These are phyloP conservation scores for Hippopotamyrus pictus DNA, from an alignment of 2,797 vertebrate species.

Conservation along the genomic window DNA sequence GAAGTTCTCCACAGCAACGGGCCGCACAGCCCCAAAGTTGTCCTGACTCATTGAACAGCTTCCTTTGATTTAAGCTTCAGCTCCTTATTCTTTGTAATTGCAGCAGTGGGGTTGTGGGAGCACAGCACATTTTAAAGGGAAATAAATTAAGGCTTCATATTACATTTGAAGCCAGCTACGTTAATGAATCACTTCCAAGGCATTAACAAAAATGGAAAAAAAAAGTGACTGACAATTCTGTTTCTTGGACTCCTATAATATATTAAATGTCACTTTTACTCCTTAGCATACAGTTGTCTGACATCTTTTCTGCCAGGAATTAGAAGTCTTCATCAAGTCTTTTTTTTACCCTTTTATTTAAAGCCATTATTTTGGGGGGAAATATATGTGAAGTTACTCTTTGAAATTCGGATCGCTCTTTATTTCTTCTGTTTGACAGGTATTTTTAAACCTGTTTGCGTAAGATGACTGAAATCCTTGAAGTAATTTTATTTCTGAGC, in stretches of 20 bases:
- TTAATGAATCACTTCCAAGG: constrained; percentile 13
- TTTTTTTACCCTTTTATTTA: neutral
- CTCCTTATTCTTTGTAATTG: neutral
- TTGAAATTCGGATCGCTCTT: neutral
- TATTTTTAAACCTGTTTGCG: neutral
- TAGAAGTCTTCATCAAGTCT: neutral
- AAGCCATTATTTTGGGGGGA: neutral
- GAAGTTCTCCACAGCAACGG: constrained; percentile 12
- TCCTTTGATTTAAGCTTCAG: neutral
- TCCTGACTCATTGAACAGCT: constrained; percentile 15
- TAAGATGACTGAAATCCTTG: constrained; percentile 1
- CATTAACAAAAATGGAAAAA: neutral
- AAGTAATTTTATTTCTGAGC: neutral
- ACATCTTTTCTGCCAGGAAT: neutral
- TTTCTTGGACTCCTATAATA: neutral
- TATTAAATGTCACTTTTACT: neutral
- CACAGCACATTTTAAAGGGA: neutral
- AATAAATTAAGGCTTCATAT: constrained; percentile 3
- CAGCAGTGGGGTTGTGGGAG: neutral
- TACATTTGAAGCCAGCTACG: neutral
- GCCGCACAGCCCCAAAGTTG: neutral
- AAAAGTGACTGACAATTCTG: constrained; percentile 15
- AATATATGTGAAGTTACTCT: neutral
- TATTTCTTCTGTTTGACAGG: neutral
- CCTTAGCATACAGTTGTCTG: neutral